Percentiles rank a stretch among this genome's conserved stretches.
These are phyloP conservation scores for Andrena flavipes DNA, from an alignment of 2,888 invertebrate genomes.

Conservation along the genomic window DNA sequence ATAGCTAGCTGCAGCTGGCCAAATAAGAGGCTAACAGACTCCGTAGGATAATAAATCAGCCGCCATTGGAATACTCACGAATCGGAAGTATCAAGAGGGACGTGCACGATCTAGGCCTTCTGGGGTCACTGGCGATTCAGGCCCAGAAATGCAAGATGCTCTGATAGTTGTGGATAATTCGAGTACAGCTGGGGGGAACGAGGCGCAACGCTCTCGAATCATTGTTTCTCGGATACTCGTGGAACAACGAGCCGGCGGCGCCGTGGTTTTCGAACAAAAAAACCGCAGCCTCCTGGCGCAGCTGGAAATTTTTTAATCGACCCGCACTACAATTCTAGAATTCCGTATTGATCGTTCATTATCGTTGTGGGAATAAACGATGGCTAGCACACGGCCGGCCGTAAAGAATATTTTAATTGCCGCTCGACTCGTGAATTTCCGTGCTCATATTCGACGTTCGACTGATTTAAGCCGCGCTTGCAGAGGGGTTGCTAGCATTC, in stretches of 20 bases:
- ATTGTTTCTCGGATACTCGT: background rate
- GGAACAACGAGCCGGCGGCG: background rate
- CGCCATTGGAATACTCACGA: constrained; percentile 42
- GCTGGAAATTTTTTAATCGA: constrained; percentile 52
- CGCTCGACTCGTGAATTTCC: constrained; percentile 75
- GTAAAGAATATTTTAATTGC: constrained; percentile 80
- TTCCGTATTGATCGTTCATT: constrained; percentile 65
- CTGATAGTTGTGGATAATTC: constrained; percentile 23
- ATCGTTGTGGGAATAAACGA: constrained; percentile 68
- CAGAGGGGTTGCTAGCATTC: constrained; percentile 79
- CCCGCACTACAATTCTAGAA: constrained; percentile 46
- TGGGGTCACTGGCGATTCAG: constrained; percentile 29
- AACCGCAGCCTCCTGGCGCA: constrained; percentile 22
- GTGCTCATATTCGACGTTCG: constrained; percentile 76
- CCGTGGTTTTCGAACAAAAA: background rate
- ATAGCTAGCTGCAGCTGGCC: constrained; percentile 43
- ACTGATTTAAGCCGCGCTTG: constrained; percentile 77
- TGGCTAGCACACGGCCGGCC: constrained; percentile 56
- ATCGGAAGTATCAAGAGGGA: constrained; percentile 42
- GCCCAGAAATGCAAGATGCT: constrained; percentile 6
- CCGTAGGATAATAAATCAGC: constrained; percentile 41
- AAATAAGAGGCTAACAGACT: constrained; percentile 44
- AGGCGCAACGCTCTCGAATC: background rate
- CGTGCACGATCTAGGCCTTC: constrained; percentile 29
- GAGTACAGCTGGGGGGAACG: background rate